Base-by-base conservation (phyloP, 2,113 vertebrate genomes). In the Talpa occidentalis region DNA sequence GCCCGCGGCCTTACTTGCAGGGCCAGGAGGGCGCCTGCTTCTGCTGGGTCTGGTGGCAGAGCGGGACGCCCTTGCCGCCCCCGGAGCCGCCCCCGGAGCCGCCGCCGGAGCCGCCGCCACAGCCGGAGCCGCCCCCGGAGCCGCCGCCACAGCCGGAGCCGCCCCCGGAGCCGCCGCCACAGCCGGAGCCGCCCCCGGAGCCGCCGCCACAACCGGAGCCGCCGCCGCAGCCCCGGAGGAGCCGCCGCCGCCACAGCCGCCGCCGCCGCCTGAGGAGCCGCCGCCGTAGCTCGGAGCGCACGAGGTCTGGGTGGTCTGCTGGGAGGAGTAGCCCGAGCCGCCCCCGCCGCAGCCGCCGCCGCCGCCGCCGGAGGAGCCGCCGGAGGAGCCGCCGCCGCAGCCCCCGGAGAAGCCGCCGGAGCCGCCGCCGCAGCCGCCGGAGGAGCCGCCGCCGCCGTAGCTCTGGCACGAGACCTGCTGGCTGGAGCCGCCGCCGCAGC, bases 41-140 rank as follows among this genome's bases (percentile, higher is more conserved):
- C 93, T 97, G 97, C 95, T 97, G 96, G 93, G 97, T 97, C 96
- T 97, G 97, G 90, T 97, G 93, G 89, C 91, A 96, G 22, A 94
- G 1, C 0, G 96, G 95, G 72, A 96, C 88, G 26, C 91, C 94
- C 78, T 90, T 92, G 94, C 95, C 85, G 10, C 92, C 37, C 16
- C 93, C 88, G 15, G 95, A 93, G 21, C 35, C 62, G 2, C 91
- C 86, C 0, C 91, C 90, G 0, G 73, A 92, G 90, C 88, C 78
- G 2, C 83, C 78, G 0, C 82, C 90, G 16, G 93, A 67, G 59
- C 67, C 22, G 73, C 80, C 64, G 17, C 67, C 74, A n/a, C n/a
- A n/a, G n/a, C n/a, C n/a, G n/a, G n/a, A n/a, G 28, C 89, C 60
- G 5, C 82, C 47, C 5, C 77, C 56, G 1, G 37, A 78, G 49